Base-by-base conservation (phyloP, 2,888 invertebrate genomes). In the Diploptera punctata region DNA sequence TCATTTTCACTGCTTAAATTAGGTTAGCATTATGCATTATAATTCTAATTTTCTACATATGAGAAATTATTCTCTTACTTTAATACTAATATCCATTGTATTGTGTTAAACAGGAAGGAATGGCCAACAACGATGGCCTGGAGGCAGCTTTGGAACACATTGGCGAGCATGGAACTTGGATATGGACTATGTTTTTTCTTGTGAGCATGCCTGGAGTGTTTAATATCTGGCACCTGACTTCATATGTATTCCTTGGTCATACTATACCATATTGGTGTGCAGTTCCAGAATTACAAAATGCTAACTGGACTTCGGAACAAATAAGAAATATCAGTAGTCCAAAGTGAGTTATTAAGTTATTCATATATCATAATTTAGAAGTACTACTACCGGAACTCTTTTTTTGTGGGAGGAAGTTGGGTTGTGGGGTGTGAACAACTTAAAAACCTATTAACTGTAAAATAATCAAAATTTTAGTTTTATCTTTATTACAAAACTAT, bases 221-320 rank as follows among this genome's bases (percentile, higher is more conserved):
- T 71, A 86, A 86, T 77, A 87, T 86, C 2, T 85, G 87, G 79
- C 87, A 87, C 76, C 86, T 87, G 31, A 84, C 86, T 68, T 84
- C 86, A 1, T 87, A 87, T 75, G 85, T 87, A 1, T 84, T 87
- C 75, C 80, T 86, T 19, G 86, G 86, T 0, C 85, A 85, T 77
- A 81, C 84, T 76, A 81, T 83, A 16, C 77, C 81, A 43, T 83
- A 85, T 76, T 86, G 86, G 85, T 87, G 87, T 74, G 78, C 80
- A 3, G 79, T 87, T 4, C 79, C 82, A 3, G 83, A 82, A 38
- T 79, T 87, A 3, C 77, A 78, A 19, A 69, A 73, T 0, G 81
- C 84, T 19, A 84, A 84, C 74, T 87, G 87, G 87, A 85, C 85
- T 0, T 72, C 78, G 21, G 80, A 82, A 10, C 81, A 87, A 79